Evolutionary conservation across 2,888 invertebrate genomes (phyloP).

Genomic region (Acronicta alni): DNA sequence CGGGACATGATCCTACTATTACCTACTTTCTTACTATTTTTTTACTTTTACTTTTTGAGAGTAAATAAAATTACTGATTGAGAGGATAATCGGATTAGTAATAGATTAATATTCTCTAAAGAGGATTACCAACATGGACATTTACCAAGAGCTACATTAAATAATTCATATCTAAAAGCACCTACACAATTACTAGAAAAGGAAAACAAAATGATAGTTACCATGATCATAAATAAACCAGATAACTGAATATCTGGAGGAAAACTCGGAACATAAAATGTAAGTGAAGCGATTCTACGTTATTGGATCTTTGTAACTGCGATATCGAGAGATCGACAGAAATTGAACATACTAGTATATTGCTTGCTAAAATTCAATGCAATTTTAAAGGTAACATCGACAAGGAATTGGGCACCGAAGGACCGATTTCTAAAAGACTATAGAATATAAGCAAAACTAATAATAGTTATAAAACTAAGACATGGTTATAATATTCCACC

Average conservation of each 20-base stretch:
- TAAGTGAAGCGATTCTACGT: not conserved
- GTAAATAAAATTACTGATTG: no score
- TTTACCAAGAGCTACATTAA: not conserved
- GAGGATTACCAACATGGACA: not conserved
- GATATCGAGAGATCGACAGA: constrained; percentile 18
- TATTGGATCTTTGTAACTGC: constrained; percentile 1
- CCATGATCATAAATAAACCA: constrained; percentile 22
- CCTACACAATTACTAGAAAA: constrained; percentile 14
- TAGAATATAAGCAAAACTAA: no score
- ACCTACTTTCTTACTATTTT: no score
- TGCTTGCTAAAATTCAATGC: constrained; percentile 37
- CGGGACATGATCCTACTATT: no score
- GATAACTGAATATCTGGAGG: constrained; percentile 8
- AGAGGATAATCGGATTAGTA: no score
- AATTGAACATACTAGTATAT: constrained; percentile 33
- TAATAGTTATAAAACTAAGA: no score
- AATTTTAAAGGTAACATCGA: constrained; percentile 33
- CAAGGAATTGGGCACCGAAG: constrained; percentile 2
- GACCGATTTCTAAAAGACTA: not conserved
- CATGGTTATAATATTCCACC: no score
- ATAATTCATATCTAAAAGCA: not conserved
- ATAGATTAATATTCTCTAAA: no score
- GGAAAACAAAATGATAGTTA: constrained; percentile 9
- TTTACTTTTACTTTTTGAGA: no score
- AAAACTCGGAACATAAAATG: not conserved